Conservation (phyloP, 2,113 vertebrate species). For the Melanostigma gelatinosum region DNA sequence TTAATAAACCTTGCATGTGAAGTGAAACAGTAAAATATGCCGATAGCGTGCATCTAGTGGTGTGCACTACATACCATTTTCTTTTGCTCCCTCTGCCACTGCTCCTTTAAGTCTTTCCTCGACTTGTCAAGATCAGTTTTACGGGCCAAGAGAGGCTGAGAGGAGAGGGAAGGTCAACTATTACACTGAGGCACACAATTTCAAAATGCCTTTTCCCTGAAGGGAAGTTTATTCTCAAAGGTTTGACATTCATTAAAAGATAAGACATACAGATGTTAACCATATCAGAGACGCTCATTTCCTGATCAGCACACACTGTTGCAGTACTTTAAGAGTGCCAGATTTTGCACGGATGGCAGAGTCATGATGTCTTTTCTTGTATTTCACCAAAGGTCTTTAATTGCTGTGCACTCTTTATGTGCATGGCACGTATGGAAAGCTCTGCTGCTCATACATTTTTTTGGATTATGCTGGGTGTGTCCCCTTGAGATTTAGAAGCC, state of each 20-base stretch:
- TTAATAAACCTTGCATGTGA: neutral
- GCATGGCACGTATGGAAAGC: neutral
- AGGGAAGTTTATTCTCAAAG: neutral
- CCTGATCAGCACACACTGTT: neutral
- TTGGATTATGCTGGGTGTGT: neutral
- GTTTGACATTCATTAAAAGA: neutral
- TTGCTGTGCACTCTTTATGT: neutral
- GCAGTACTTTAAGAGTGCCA: neutral
- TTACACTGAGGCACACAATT: conserved; percentile 7
- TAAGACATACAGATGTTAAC: neutral
- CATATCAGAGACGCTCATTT: neutral
- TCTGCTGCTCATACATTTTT: neutral
- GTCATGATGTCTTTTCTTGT: neutral
- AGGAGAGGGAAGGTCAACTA: conserved; percentile 5
- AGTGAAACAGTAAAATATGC: neutral
- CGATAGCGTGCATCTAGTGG: neutral
- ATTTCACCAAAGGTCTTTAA: neutral
- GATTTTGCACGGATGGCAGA: neutral
- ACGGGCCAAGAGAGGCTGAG: conserved; percentile 92
- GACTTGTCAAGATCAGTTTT: conserved; percentile 95
- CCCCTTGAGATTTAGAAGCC: neutral
- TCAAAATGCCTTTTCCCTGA: neutral
- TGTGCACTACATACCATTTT: conserved; percentile 87
- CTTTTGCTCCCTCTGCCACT: conserved; percentile 96
- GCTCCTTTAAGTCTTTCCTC: conserved; percentile 96